Percentiles rank a stretch among this genome's conserved stretches.
Conservation (phyloP, 2,113 vertebrate genomes). For the Aptenodytes forsteri region DNA sequence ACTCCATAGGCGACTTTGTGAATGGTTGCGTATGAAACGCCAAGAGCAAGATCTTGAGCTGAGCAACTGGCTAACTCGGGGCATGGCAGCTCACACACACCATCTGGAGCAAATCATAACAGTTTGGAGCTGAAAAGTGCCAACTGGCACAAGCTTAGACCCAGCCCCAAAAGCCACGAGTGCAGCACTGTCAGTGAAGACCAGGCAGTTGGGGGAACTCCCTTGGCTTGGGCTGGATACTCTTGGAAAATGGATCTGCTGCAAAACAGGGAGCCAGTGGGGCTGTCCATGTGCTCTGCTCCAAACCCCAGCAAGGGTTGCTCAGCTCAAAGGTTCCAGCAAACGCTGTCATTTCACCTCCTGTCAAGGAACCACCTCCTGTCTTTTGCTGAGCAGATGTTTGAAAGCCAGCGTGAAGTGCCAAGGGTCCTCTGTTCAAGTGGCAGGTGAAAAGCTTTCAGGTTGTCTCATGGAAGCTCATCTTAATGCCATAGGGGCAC, state of each 20-base stretch:
- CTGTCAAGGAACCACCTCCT: not conserved
- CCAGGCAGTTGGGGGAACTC: not conserved
- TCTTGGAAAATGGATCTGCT: not conserved
- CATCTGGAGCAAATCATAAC: slow-evolving; percentile 40
- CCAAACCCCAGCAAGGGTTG: not conserved
- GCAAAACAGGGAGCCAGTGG: not conserved
- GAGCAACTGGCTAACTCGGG: not conserved
- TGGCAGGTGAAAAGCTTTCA: not conserved
- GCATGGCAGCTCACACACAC: slow-evolving; percentile 6
- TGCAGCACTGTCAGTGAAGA: not conserved
- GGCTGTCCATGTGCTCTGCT: not conserved
- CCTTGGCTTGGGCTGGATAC: not conserved
- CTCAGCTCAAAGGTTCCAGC: not conserved
- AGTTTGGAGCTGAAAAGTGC: not conserved
- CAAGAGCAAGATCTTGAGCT: not conserved
- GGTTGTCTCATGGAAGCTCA: not conserved
- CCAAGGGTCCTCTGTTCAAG: not conserved
- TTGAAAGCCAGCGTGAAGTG: not conserved
- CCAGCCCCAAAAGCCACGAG: not conserved
- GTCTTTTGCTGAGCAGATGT: not conserved
- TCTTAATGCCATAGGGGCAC: not conserved
- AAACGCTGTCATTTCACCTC: not conserved
- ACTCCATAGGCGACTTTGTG: not conserved
- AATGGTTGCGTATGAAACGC: not conserved
- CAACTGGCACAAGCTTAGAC: not conserved